Evolutionary conservation across 2,113 vertebrate genomes (phyloP).

Genomic region (Scopus umbretta): DNA sequence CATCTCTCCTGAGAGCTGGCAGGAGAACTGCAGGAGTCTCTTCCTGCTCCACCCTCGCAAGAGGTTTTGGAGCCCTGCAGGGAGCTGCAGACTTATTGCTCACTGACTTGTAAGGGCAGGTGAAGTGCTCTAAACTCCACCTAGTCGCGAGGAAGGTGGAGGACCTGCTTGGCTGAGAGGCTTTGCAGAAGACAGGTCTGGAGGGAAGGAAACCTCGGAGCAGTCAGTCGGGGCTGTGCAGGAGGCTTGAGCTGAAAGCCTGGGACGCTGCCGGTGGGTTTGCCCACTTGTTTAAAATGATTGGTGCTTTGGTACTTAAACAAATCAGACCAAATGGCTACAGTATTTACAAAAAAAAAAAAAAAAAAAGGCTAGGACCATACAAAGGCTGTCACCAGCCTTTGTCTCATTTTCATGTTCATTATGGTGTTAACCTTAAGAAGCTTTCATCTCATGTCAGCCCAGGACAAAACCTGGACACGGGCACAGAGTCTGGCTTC

Average conservation of each 20-base stretch:
- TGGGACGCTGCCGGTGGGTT: background rate
- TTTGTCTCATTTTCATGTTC: background rate
- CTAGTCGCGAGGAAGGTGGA: background rate
- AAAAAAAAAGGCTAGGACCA: background rate
- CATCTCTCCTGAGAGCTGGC: background rate
- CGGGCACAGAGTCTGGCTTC: background rate
- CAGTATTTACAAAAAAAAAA: background rate
- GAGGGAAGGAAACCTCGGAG: background rate
- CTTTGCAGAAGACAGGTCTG: background rate
- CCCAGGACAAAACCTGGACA: background rate
- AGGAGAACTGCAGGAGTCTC: background rate
- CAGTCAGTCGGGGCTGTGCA: background rate
- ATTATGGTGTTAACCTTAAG: background rate
- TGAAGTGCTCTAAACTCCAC: background rate
- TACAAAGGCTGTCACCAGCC: background rate
- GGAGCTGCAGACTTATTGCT: background rate
- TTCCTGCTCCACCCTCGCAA: background rate
- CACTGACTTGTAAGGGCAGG: background rate
- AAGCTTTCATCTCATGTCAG: background rate
- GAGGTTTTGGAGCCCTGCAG: constrained; percentile 9
- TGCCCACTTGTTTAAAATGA: background rate
- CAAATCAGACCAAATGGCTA: background rate
- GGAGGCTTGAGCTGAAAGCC: background rate
- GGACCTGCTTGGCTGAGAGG: background rate
- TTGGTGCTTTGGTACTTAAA: background rate